Evolutionary conservation across 2,113 vertebrate species (phyloP), one percentile per base, ranked within the genome.

Genomic region (Pomatostomus ruficeps): DNA sequence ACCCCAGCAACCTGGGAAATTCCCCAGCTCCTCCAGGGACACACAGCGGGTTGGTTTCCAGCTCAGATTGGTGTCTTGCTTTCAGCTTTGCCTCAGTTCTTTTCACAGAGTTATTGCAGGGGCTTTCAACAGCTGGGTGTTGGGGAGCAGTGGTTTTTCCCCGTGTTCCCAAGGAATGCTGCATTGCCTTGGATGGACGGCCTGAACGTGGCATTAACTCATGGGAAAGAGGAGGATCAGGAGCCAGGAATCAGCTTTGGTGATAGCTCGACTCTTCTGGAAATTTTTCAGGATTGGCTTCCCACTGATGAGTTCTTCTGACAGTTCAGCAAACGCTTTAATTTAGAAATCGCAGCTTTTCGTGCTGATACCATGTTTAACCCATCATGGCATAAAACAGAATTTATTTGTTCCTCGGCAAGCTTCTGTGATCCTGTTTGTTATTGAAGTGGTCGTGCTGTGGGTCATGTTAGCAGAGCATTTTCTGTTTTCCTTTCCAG

Each of bases 261-360:
- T 67, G 51, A 48, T 29, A 45, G 26, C 24, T 86, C 84, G 75
- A 18, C 12, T 89, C 73, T 77, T 87, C 8, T 6, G 84, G 91
- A 76, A 93, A 55, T 81, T 55, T 59, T 55, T 74, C 65, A 72
- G 52, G 52, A 71, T 67, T 70, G 72, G 8, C 62, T 89, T 75
- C 61, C 40, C 67, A 36, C 18, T 25, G 45, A 67, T 63, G 65
- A 61, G 61, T 85, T 87, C 29, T 40, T 96, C 81, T 89, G 79
- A 54, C 65, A 81, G 28, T n/a, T 81, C 63, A 84, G 35, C 51
- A 93, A 72, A 67, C 29, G 28, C 40, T 42, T 91, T 86, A 5
- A 80, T 83, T 88, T 80, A 63, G 43, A 80, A 80, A 77, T 51
- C 31, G 65, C 83, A 92, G 55, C 51, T 93, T 81, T 83, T 90